Evolutionary conservation across 1,140 invertebrate species (phyloP).

Genomic region (Helicoverpa zea): DNA sequence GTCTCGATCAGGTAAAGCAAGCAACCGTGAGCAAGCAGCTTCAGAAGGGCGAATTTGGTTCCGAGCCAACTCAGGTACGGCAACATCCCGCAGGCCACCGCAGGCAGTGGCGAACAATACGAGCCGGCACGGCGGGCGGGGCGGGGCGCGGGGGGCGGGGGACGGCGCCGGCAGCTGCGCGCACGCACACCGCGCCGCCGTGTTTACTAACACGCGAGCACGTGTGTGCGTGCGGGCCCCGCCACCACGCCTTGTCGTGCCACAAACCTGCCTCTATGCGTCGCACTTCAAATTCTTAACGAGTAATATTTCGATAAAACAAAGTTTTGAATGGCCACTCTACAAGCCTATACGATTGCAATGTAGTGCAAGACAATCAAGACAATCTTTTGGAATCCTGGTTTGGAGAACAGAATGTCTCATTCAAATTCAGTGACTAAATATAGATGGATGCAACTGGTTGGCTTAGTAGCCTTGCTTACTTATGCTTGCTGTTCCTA

Average conservation of each 20-base stretch:
- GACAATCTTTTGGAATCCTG: too few relatives aligned
- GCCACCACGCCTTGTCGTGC: not conserved
- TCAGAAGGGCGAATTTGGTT: too few relatives aligned
- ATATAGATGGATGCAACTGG: too few relatives aligned
- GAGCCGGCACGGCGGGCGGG: not conserved
- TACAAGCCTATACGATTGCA: too few relatives aligned
- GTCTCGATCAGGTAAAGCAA: too few relatives aligned
- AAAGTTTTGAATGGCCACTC: too few relatives aligned
- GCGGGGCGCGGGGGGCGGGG: not conserved
- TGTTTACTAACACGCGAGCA: conserved; percentile 21
- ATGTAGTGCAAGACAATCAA: too few relatives aligned
- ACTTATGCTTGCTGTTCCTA: too few relatives aligned
- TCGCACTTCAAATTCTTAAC: not conserved
- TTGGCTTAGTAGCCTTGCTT: too few relatives aligned
- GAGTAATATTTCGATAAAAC: not conserved
- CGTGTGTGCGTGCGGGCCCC: conserved; percentile 20
- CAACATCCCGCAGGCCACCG: not conserved
- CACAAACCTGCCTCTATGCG: not conserved
- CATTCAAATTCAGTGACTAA: too few relatives aligned
- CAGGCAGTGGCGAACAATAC: not conserved
- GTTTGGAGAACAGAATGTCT: too few relatives aligned
- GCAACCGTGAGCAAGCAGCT: too few relatives aligned
- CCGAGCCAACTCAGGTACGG: not conserved
- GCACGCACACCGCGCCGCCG: conserved; percentile 13
- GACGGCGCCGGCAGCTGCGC: not conserved